phyloP scores from a whole-genome alignment of 2,888 invertebrate genomes.

The Acronicta aceris region DNA sequence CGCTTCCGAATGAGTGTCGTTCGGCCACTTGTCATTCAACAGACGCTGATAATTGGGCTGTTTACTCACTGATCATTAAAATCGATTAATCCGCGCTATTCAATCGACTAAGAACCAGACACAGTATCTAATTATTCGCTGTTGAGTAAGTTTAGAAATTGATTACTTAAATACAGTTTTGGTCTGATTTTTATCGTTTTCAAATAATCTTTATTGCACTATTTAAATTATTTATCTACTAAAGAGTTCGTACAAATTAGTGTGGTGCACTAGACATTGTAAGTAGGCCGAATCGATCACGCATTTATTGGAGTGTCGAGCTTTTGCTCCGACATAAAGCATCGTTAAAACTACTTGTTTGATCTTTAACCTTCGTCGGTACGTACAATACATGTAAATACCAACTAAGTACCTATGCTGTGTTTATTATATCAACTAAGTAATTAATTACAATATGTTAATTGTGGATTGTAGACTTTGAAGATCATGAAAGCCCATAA shows the following conservation, averaged over 20 bases:
- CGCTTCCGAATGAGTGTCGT: constrained; percentile 68
- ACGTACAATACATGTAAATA: constrained; percentile 29
- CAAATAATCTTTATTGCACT: constrained; percentile 22
- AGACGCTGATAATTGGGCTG: constrained; percentile 43
- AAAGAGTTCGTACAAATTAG: constrained; percentile 21
- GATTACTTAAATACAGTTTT: constrained; percentile 37
- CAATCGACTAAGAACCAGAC: constrained; percentile 46
- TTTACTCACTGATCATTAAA: constrained; percentile 55
- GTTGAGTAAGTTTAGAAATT: constrained; percentile 36
- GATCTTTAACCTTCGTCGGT: constrained; percentile 67
- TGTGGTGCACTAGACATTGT: constrained; percentile 55
- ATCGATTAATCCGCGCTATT: constrained; percentile 42
- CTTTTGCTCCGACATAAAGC: constrained; percentile 57
- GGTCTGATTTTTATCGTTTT: constrained; percentile 34
- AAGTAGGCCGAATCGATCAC: constrained; percentile 77
- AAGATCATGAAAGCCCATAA: constrained; percentile 42
- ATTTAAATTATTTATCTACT: constrained; percentile 26
- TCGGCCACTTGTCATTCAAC: constrained; percentile 52
- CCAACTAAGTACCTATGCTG: constrained; percentile 7
- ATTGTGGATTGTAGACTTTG: constrained; percentile 35
- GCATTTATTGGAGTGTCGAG: constrained; percentile 59
- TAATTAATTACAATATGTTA: constrained; percentile 42
- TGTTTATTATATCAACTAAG: constrained; percentile 37
- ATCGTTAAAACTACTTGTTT: constrained; percentile 65
- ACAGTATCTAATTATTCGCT: constrained; percentile 43